Evolutionary conservation across 2,888 invertebrate species (phyloP), one percentile per base, ranked within the genome.

Genomic region (Patella ulyssiponensis): DNA sequence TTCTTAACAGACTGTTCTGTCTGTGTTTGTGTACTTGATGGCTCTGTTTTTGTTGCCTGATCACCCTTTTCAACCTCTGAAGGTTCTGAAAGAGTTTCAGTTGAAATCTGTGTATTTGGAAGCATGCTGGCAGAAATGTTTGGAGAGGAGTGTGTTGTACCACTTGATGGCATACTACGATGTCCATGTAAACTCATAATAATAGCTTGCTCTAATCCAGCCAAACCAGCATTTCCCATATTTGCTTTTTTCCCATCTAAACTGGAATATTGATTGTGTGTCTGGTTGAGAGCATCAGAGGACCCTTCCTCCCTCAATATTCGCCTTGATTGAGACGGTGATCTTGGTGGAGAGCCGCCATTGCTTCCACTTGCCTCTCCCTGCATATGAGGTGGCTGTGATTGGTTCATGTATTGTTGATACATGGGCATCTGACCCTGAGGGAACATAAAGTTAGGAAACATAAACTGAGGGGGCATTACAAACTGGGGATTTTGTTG

Each of bases 121-220:
- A 75, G 54, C 15, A 56, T 56, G 69, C 74, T 23, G n/a, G 78
- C 51, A 53, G 56, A 54, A 44, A 51, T 17, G 23, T 54, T 23
- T 64, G 58, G 20, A 23, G 58, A 64, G 51, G 33, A n/a, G 9
- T 76, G 74, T 44, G 69, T 52, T 73, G 76, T 64, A 27, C 76
- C 56, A 12, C 78, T 77, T 44, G 80, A 77, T 7, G 81, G 72
- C 23, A 80, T 77, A 54, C 85, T 83, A 80, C 79, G 83, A 56
- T 81, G 81, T 71, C 83, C 81, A 44, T 88, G 84, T 79, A 87
- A 87, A 33, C 90, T 84, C 72, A 89, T 90, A 77, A 87, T 90
- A 56, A 89, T 88, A 17, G 89, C 90, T 80, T 90, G 89, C 76
- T 90, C 90, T 51, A 91, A 79, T 74, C 83, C 86, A 64, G 85